A percentile compares a stretch with the other conserved stretches of the same genome.
Conservation (phyloP, 2,113 vertebrate genomes). For the Spheniscus mendiculus region DNA sequence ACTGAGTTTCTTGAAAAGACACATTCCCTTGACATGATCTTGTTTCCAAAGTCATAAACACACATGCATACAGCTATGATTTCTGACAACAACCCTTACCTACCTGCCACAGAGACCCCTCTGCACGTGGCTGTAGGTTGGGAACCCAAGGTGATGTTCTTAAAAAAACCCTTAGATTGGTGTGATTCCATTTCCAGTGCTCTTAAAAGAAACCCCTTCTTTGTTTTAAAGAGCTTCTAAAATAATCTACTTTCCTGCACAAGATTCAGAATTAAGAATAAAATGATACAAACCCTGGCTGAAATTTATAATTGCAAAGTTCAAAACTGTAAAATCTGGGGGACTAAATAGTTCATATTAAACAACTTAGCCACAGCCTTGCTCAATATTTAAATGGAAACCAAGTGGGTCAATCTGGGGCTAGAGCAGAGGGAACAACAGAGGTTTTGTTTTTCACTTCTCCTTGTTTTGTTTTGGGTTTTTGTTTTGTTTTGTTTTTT, state of each 20-base stretch:
- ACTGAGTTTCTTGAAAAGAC: background rate
- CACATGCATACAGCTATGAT: fast-evolving
- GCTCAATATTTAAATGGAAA: background rate
- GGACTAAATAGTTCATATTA: background rate
- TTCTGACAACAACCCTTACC: background rate
- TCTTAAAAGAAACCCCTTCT: background rate
- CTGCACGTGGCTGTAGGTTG: background rate
- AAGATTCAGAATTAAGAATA: background rate
- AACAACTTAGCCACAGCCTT: background rate
- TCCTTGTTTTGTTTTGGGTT: background rate
- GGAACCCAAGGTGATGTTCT: background rate
- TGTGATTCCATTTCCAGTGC: background rate
- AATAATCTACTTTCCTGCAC: background rate
- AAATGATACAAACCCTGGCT: background rate
- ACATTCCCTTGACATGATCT: background rate
- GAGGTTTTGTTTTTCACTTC: background rate
- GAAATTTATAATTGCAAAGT: background rate
- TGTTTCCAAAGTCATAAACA: background rate
- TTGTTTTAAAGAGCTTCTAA: background rate
- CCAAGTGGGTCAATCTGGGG: background rate
- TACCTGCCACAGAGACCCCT: background rate
- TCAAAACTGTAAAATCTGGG: background rate
- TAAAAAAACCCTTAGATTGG: background rate
- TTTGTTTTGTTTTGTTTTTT: background rate
- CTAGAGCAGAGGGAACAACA: background rate